These are phyloP conservation scores for Hydrolagus colliei DNA, from an alignment of 2,797 vertebrate species.

Conservation along the genomic window DNA sequence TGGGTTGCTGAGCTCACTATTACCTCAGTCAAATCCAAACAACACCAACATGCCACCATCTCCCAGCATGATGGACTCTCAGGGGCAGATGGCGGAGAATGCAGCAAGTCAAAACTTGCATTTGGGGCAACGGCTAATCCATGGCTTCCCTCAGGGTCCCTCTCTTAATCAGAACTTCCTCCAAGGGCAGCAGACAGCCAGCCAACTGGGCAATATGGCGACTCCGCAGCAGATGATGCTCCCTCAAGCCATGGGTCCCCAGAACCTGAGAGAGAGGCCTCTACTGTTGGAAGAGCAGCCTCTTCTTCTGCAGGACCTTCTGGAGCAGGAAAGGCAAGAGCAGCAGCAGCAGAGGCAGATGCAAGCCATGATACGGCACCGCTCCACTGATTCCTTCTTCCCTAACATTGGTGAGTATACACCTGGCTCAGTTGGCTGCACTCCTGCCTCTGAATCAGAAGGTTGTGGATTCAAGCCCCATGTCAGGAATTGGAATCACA, in stretches of 20 bases:
- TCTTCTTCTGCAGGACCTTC: conserved; percentile 85
- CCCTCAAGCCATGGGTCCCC: conserved; percentile 62
- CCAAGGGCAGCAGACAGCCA: conserved; percentile 56
- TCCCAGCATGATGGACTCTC: conserved; percentile 50
- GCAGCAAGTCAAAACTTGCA: conserved; percentile 52
- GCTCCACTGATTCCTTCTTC: conserved; percentile 86
- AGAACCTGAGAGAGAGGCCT: conserved; percentile 67
- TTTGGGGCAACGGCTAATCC: conserved; percentile 56
- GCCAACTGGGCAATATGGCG: conserved; percentile 57
- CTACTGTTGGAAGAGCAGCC: conserved; percentile 93
- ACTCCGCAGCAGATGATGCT: conserved; percentile 67
- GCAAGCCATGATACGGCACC: conserved; percentile 98
- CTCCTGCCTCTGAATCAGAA: too few relatives aligned
- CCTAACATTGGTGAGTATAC: conserved; percentile 82
- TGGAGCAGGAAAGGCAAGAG: conserved; percentile 94
- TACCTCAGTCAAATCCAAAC: conserved; percentile 58
- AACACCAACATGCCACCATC: conserved; percentile 50
- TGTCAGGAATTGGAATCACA: too few relatives aligned
- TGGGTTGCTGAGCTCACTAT: conserved; percentile 59
- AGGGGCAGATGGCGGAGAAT: conserved; percentile 59
- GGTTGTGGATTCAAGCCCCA: too few relatives aligned
- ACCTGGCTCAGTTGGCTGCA: too few relatives aligned
- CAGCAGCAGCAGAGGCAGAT: conserved; percentile 97
- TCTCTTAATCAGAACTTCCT: conserved; percentile 56
- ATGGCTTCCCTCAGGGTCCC: conserved; percentile 57